Evolutionary conservation across 2,113 vertebrate genomes (phyloP).

Genomic region (Crotalus horridus): DNA sequence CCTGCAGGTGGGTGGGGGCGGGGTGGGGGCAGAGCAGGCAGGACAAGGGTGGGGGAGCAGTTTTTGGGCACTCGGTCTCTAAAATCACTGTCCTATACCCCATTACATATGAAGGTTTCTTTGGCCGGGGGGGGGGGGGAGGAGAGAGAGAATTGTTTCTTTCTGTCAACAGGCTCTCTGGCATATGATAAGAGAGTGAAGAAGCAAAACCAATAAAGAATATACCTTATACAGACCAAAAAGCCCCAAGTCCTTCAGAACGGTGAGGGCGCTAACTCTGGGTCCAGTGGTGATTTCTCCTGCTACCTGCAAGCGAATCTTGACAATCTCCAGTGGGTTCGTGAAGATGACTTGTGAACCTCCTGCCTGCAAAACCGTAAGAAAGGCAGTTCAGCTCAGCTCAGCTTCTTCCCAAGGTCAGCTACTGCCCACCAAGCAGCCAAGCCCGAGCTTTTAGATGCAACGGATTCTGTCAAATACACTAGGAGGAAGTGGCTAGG

Average conservation of each 20-base stretch:
- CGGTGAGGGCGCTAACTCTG: constrained; percentile 77
- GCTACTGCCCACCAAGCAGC: rapidly evolving
- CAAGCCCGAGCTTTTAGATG: neutral
- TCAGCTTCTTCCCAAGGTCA: neutral
- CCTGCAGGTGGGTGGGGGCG: too few relatives aligned
- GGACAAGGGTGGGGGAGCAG: too few relatives aligned
- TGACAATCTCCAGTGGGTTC: constrained; percentile 89
- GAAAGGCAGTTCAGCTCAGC: constrained; percentile 12
- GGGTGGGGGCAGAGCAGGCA: too few relatives aligned
- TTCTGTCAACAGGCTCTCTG: constrained; percentile 15
- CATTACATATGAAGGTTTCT: neutral
- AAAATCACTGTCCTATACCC: too few relatives aligned
- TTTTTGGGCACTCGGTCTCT: too few relatives aligned
- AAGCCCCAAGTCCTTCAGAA: constrained; percentile 76
- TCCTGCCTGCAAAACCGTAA: constrained; percentile 70
- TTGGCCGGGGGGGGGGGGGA: neutral
- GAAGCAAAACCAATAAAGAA: constrained; percentile 20
- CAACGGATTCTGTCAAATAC: neutral
- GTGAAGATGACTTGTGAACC: constrained; percentile 84
- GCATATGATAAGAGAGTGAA: neutral
- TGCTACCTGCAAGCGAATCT: constrained; percentile 97
- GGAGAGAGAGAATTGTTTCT: neutral
- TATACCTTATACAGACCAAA: constrained; percentile 81
- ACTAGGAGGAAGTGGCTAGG: neutral
- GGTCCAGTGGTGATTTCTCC: constrained; percentile 86